Evolutionary conservation across 2,113 vertebrate genomes (phyloP).

Genomic region (Eira barbara): DNA sequence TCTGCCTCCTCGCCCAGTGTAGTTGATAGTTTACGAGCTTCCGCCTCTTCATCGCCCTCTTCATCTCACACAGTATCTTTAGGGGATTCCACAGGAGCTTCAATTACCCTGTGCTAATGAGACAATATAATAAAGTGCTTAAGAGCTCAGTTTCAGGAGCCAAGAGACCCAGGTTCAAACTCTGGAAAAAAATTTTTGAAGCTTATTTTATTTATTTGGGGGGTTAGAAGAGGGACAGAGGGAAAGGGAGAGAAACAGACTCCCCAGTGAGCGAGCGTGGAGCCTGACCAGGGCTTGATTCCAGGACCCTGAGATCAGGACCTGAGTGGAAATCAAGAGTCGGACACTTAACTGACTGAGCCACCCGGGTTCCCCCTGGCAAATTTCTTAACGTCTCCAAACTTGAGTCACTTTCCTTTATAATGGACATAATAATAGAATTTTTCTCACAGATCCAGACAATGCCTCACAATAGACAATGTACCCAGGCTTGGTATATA

Average conservation of each 20-base stretch:
- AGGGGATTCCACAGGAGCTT: background rate
- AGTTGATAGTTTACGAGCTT: background rate
- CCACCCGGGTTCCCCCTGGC: background rate
- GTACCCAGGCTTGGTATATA: background rate
- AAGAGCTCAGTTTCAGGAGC: background rate
- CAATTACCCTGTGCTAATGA: background rate
- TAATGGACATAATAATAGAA: background rate
- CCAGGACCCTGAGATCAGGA: background rate
- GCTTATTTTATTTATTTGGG: background rate
- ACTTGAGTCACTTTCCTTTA: background rate
- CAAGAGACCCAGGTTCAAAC: background rate
- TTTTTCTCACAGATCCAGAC: background rate
- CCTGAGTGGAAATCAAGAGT: background rate
- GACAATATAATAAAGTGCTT: background rate
- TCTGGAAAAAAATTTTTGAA: background rate
- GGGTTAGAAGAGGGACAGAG: background rate
- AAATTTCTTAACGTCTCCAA: background rate
- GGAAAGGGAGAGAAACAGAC: background rate
- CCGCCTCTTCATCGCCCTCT: background rate
- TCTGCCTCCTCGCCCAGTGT: background rate
- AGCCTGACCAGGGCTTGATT: background rate
- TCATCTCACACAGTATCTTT: background rate
- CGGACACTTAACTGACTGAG: background rate
- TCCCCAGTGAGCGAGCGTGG: background rate
- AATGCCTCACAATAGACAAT: background rate